A percentile compares a stretch with the other conserved stretches of the same genome.
Evolutionary conservation across 2,888 invertebrate species (phyloP).

Genomic region (Heliconius hortense): DNA sequence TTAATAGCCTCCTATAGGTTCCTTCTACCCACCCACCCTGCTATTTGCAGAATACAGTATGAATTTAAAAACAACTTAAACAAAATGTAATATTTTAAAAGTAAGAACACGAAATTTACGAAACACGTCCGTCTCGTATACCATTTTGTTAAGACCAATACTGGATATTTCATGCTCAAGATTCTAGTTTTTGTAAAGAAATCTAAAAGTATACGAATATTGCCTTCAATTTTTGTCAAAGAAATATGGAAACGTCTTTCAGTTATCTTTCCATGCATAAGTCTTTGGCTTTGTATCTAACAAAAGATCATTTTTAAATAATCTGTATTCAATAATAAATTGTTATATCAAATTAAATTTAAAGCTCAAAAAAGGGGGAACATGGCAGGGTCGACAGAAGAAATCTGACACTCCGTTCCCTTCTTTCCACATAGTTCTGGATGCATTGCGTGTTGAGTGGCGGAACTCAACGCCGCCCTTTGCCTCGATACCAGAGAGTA

Average conservation of each 20-base stretch:
- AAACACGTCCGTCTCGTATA: neutral
- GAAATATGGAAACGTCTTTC: constrained; percentile 10
- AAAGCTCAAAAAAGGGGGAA: too few species aligned
- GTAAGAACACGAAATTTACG: neutral
- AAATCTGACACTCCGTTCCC: too few species aligned
- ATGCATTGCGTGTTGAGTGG: too few species aligned
- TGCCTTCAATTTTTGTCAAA: constrained; percentile 10
- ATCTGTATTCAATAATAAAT: neutral
- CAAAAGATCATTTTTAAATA: neutral
- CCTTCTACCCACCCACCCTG: too few species aligned
- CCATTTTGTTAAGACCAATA: neutral
- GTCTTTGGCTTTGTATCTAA: constrained; percentile 3
- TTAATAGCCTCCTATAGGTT: too few species aligned
- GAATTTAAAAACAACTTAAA: neutral
- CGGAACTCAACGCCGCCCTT: too few species aligned
- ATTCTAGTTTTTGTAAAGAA: neutral
- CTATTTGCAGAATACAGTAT: too few species aligned
- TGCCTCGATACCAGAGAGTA: too few species aligned
- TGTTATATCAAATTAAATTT: neutral
- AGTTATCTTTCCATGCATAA: constrained; percentile 17
- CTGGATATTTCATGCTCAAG: neutral
- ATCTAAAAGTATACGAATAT: constrained; percentile 1
- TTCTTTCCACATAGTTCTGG: too few species aligned
- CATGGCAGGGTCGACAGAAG: too few species aligned
- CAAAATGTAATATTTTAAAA: neutral